These are phyloP conservation scores for Gavia stellata DNA, from an alignment of 2,113 vertebrate genomes.

Conservation along the genomic window DNA sequence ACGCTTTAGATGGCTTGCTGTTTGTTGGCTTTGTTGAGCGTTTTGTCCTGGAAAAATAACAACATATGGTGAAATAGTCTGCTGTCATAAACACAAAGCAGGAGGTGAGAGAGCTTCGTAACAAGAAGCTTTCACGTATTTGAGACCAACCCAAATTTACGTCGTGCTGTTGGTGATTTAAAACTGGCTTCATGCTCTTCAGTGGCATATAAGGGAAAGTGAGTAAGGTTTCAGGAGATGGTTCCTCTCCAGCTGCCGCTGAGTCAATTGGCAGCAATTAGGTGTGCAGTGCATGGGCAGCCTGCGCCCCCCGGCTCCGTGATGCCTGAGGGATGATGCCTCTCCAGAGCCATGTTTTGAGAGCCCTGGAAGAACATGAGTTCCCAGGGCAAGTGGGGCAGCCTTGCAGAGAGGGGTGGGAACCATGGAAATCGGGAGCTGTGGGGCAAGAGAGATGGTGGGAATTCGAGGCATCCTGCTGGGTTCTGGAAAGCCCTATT, in stretches of 20 bases:
- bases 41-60: constrained; percentile 11
- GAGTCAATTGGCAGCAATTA: background rate
- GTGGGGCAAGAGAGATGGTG: background rate
- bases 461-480: background rate
- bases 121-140: background rate
- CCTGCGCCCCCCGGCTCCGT: background rate
- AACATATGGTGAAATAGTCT: constrained; percentile 26
- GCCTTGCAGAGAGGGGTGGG: background rate
- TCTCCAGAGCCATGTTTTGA: background rate
- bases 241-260: background rate
- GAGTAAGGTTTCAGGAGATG: background rate
- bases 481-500: rapidly evolving
- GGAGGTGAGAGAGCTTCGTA: background rate
- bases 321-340: background rate
- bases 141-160: background rate
- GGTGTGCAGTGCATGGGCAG: background rate
- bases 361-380: background rate
- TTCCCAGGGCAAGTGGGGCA: background rate
- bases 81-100: background rate
- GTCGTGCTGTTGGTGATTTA: background rate
- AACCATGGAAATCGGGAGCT: background rate
- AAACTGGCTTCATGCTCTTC: background rate
- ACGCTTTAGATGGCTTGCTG: background rate
- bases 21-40: constrained; percentile 9
- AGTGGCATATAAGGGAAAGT: background rate